Evolutionary conservation across 2,113 vertebrate genomes (phyloP).

Genomic region (Eupsittula cactorum): DNA sequence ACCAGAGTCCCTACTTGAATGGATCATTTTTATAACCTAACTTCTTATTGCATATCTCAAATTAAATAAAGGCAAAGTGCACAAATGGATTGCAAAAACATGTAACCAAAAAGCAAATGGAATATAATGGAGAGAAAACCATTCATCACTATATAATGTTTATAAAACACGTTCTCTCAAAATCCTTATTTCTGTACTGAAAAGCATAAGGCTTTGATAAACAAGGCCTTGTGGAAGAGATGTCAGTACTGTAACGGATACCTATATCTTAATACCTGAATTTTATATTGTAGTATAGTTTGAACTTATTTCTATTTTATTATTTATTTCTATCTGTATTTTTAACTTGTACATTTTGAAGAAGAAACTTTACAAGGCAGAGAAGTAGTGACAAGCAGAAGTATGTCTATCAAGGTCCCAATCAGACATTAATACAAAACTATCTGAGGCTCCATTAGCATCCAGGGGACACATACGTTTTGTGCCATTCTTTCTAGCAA

Average conservation of each 20-base stretch:
- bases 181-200: background rate
- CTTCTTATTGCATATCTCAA: background rate
- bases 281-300: background rate
- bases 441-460: background rate
- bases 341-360: background rate
- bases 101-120: background rate
- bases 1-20: background rate
- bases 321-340: background rate
- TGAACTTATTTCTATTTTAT: background rate
- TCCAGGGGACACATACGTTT: background rate
- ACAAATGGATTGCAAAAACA: background rate
- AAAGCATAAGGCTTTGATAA: background rate
- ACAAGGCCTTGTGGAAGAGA: background rate
- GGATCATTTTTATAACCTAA: background rate
- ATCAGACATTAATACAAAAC: background rate
- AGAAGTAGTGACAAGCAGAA: background rate
- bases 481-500: background rate
- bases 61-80: background rate
- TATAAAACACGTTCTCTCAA: background rate
- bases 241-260: background rate
- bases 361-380: background rate
- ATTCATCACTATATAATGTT: background rate
- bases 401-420: background rate
- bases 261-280: background rate
- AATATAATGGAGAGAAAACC: background rate